Evolutionary conservation across 1,140 invertebrate genomes (phyloP).

Genomic region (Rhagoletis pomonella): DNA sequence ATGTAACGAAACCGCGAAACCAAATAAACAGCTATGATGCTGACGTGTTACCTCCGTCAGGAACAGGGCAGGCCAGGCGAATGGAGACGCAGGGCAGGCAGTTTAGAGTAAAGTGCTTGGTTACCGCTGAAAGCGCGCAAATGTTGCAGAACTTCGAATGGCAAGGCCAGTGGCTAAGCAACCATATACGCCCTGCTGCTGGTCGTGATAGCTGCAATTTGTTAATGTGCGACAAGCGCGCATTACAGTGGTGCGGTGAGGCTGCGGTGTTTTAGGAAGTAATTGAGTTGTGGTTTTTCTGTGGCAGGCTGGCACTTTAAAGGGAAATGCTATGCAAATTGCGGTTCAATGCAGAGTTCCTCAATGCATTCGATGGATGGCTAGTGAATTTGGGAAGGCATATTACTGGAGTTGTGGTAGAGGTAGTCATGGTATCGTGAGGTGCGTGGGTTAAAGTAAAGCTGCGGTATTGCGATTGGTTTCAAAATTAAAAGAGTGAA

Average conservation of each 20-base stretch:
- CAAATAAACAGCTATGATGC: neutral
- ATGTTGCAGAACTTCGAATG: too few species aligned
- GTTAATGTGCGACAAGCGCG: conserved; percentile 33
- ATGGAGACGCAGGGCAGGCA: neutral
- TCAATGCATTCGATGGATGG: neutral
- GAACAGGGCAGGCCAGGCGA: neutral
- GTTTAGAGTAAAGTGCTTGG: neutral
- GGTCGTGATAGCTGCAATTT: conserved; percentile 29
- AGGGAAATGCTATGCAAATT: neutral
- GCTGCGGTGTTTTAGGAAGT: conserved; percentile 36
- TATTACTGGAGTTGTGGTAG: too few species aligned
- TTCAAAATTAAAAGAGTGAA: too few species aligned
- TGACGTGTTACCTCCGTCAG: neutral
- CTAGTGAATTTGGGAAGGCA: neutral
- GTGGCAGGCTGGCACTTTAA: neutral
- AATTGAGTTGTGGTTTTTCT: conserved; percentile 23
- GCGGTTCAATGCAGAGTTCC: neutral
- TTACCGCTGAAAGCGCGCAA: neutral
- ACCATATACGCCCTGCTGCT: neutral
- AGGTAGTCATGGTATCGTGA: too few species aligned
- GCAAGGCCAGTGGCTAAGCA: too few species aligned
- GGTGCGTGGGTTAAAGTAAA: neutral
- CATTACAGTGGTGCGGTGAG: neutral
- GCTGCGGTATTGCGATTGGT: neutral
- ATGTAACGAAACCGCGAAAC: conserved; percentile 22